Evolutionary conservation across 1,140 invertebrate species (phyloP), one percentile per base, ranked within the genome.

Genomic region (Pygmarrhopalites habei): DNA sequence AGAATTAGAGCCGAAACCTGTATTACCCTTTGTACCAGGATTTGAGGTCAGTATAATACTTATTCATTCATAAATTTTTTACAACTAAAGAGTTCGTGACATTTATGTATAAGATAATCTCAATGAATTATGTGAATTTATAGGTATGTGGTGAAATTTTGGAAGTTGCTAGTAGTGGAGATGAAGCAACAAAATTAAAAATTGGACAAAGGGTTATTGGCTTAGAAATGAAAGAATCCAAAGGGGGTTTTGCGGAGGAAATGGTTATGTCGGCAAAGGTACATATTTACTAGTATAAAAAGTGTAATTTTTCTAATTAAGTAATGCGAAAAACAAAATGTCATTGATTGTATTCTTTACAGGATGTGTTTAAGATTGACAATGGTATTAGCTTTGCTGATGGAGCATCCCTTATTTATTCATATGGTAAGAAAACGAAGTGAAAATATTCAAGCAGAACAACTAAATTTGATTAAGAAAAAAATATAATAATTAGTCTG

Each of bases 321-420:
- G n/a, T 49, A 51, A 68, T 57, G n/a, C n/a, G n/a, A n/a, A n/a
- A n/a, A n/a, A n/a, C n/a, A 14, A 68, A 68, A 43, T 71, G 71
- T 63, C n/a, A 15, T 35, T 35, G 32, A 35, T 35, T 35, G 32
- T 70, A 72, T 74, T 62, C 5, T 23, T 72, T 68, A 30, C 69
- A 85, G 82, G 79, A 82, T 75, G 71, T 83, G 43, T 84, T 81
- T 78, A 75, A 74, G 57, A 67, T 83, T 30, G 80, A 82, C 44
- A 72, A 76, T 41, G 67, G 71, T 2, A 55, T 82, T 4, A 73
- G 73, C 62, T 78, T 78, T 57, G 67, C 78, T 5, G 73, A 75
- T 35, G 81, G 77, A 2, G 80, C 78, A 23, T 77, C 79, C 30
- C 64, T 82, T n/a, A 65, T 80, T 2, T 78, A 83, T 53, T 78